Conservation (phyloP, 1,140 invertebrate species). For the Druon quercuslanigerum region DNA sequence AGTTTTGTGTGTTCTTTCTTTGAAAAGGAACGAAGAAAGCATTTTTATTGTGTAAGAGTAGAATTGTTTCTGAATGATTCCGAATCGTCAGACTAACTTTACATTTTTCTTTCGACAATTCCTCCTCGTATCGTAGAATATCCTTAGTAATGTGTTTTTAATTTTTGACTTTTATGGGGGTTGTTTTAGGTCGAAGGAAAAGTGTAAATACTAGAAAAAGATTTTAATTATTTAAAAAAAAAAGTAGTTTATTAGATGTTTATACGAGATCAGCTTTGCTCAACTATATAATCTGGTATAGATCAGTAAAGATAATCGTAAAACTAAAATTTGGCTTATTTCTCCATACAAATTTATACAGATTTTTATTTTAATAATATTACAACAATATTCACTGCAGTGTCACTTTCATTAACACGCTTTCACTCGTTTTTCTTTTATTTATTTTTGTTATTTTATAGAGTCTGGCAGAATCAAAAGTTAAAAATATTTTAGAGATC, state of each 20-base stretch:
- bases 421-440: neutral
- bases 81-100: too few species aligned
- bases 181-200: neutral
- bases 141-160: neutral
- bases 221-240: too few species aligned
- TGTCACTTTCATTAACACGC: slow-evolving; percentile 4
- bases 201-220: slow-evolving; percentile 20
- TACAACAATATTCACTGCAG: neutral
- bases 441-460: neutral
- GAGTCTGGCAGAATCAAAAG: neutral
- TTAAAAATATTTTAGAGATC: neutral
- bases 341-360: too few species aligned
- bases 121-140: too few species aligned
- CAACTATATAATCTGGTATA: slow-evolving; percentile 56
- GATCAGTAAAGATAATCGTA: slow-evolving; percentile 50
- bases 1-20: neutral
- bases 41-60: neutral
- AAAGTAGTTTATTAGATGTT: too few species aligned
- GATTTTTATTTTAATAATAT: too few species aligned
- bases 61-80: too few species aligned
- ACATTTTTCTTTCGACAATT: too few species aligned
- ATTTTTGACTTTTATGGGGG: neutral
- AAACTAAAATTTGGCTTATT: too few species aligned
- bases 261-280: slow-evolving; percentile 41
- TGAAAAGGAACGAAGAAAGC: slow-evolving; percentile 2